Base-by-base conservation (phyloP, 2,888 invertebrate species). In the Lasius fuliginosus region DNA sequence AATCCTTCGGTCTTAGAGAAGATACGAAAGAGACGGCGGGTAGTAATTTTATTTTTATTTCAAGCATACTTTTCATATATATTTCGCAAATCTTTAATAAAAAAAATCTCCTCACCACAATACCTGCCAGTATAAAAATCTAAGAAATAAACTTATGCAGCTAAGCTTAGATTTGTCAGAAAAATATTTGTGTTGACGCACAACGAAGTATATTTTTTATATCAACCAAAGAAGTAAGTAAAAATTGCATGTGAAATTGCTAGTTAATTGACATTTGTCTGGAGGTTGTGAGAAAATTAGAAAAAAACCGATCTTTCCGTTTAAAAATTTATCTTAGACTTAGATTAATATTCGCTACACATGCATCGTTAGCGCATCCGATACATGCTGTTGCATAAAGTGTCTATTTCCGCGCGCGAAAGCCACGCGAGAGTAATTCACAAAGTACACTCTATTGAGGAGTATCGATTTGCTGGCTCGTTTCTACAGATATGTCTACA, bases 401-500 rank as follows among this genome's bases (percentile, higher is more conserved):
- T 58, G 58, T 49, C 58, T 60, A 60, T 56, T 79, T 69, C 42
- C 58, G 69, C 27, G 68, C 42, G 40, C 49, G 58, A 49, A 56
- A 79, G 46, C 58, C 58, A 79, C 33, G 33, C n/a, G 18, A n/a
- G 33, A 36, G 58, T 65, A 77, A 68, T 79, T 68, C 42, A 58
- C 68, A 56, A 53, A 40, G 42, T 42, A 53, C 58, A n/a, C 56
- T 58, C 42, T 58, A 79, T 79, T 56, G 67, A 67, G 56, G 3
- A 77, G 58, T 68, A 79, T 79, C 58, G 69, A 79, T 79, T 69
- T n/a, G 8, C 33, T 18, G 4, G 58, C 33, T 60, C 58, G 69
- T 69, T 69, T 60, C 27, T 33, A 6, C 8, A 40, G 46, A 46
- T 58, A 33, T 15, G 18, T 60, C 42, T 27, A 40, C 27, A 23